Percentiles rank a stretch among this genome's conserved stretches.
Evolutionary conservation across 2,113 vertebrate species (phyloP).

Genomic region (Barbus barbus): DNA sequence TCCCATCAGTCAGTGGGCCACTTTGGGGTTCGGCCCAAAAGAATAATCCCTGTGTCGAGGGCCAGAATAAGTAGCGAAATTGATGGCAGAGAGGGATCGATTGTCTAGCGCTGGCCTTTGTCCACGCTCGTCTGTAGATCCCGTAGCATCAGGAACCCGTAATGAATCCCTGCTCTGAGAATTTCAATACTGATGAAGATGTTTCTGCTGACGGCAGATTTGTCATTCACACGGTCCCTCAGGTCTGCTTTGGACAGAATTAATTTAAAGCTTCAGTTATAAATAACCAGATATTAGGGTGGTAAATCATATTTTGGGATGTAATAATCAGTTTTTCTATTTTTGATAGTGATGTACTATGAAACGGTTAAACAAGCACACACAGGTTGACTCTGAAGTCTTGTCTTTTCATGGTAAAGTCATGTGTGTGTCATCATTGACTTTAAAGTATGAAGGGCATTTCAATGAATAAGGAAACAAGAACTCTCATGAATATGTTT

Average conservation of each 20-base stretch:
- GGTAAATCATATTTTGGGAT: too few relatives aligned
- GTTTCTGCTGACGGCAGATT: constrained; percentile 33
- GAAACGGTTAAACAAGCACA: not conserved
- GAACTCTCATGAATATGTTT: not conserved
- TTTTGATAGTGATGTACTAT: not conserved
- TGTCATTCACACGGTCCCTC: constrained; percentile 34
- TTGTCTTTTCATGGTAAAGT: not conserved
- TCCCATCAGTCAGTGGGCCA: constrained; percentile 70
- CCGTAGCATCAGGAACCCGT: constrained; percentile 37
- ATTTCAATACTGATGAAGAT: constrained; percentile 50
- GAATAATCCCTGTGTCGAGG: constrained; percentile 68
- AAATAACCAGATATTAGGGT: too few relatives aligned
- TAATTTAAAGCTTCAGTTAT: too few relatives aligned
- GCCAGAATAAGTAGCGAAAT: constrained; percentile 71
- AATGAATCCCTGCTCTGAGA: constrained; percentile 51
- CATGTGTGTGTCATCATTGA: not conserved
- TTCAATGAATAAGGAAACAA: not conserved
- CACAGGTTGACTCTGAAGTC: not conserved
- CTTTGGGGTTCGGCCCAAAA: constrained; percentile 64
- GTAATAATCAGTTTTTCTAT: too few relatives aligned
- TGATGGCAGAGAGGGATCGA: constrained; percentile 62
- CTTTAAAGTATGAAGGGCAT: not conserved
- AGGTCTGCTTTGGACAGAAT: too few relatives aligned
- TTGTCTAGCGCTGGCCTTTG: constrained; percentile 55
- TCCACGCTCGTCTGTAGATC: constrained; percentile 38